Evolutionary conservation across 2,113 vertebrate genomes (phyloP).

Genomic region (Zootoca vivipara): DNA sequence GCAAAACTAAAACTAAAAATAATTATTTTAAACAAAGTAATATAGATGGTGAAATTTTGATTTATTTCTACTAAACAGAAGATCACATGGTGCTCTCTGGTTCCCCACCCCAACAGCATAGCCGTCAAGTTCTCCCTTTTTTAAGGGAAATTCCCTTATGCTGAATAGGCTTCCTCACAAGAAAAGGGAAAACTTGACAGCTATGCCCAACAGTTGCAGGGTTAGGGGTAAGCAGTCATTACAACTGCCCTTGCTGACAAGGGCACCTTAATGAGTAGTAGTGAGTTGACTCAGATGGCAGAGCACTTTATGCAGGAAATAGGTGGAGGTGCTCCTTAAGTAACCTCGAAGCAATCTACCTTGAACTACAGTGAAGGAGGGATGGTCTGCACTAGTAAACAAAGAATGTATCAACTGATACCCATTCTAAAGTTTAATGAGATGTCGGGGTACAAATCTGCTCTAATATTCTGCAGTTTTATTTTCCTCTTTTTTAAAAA

Average conservation of each 20-base stretch:
- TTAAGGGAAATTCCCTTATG: too few species aligned
- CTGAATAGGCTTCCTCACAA: too few species aligned
- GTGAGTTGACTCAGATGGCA: neutral
- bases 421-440: neutral
- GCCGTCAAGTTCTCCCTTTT: too few species aligned
- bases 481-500: neutral
- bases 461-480: neutral
- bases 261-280: neutral
- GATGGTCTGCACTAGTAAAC: neutral
- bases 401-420: neutral
- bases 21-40: neutral
- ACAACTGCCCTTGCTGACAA: neutral
- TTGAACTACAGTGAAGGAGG: neutral
- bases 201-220: neutral
- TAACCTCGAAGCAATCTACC: neutral
- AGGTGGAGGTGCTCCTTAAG: neutral
- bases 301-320: neutral
- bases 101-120: neutral
- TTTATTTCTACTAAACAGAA: too few species aligned
- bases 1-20: neutral
- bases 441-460: neutral
- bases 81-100: too few species aligned
- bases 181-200: too few species aligned
- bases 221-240: neutral
- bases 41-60: too few species aligned